Conservation (phyloP, 2,797 vertebrate species). For the Leptoclinus maculatus region DNA sequence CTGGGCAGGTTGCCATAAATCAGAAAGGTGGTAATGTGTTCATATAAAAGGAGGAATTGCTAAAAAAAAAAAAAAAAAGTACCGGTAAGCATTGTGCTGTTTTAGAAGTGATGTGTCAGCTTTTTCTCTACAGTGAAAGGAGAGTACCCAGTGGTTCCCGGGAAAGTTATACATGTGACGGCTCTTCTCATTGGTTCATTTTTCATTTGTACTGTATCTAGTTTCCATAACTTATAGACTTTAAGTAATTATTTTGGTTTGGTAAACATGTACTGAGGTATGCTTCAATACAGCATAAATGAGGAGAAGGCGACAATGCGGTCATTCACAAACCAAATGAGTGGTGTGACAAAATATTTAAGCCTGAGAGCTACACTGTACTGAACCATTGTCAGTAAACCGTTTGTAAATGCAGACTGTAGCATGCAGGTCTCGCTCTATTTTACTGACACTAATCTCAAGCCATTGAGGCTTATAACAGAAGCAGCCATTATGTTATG, state of each 20-base stretch:
- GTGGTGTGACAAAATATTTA: neutral
- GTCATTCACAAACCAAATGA: slow-evolving; percentile 16
- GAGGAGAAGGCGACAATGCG: neutral
- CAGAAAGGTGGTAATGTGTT: slow-evolving; percentile 3
- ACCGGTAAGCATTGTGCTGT: neutral
- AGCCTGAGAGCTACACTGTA: slow-evolving; percentile 1
- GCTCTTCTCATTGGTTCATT: neutral
- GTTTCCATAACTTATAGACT: neutral
- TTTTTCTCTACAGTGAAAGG: neutral
- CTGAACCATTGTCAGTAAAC: neutral
- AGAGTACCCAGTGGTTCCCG: neutral
- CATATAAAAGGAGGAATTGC: neutral
- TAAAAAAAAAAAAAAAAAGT: neutral
- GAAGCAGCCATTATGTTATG: slow-evolving; percentile 69
- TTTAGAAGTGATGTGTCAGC: neutral
- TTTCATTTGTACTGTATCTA: neutral
- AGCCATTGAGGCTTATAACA: slow-evolving; percentile 54
- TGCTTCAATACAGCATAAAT: neutral
- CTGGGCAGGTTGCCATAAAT: slow-evolving; percentile 18
- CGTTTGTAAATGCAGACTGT: slow-evolving; percentile 12
- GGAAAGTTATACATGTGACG: neutral
- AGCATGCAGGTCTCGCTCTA: slow-evolving; percentile 26
- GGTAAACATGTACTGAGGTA: neutral
- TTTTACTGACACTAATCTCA: slow-evolving; percentile 55
- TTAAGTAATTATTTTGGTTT: neutral